phyloP scores from a whole-genome alignment of 2,888 invertebrate species.

The Drosophila merina region DNA sequence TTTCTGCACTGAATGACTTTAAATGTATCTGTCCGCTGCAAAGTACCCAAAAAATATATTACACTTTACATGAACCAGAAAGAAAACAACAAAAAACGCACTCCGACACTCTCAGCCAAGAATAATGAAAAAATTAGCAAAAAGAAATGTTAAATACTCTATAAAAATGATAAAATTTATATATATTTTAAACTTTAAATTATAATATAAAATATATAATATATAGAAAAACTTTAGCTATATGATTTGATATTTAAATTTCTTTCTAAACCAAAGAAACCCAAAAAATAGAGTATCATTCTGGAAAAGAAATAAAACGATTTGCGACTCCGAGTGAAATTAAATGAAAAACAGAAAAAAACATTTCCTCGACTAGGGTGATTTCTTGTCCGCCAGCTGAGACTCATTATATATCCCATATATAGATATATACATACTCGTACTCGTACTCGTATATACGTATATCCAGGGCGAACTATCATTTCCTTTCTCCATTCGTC shows the following conservation, averaged over 20 bases:
- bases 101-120: slow-evolving; percentile 6
- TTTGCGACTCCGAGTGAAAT: slow-evolving; percentile 52
- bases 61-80: slow-evolving; percentile 51
- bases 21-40: slow-evolving; percentile 67
- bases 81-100: slow-evolving; percentile 37
- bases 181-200: too few species aligned
- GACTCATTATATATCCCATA: slow-evolving; percentile 34
- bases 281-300: slow-evolving; percentile 5
- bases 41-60: slow-evolving; percentile 68
- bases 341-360: slow-evolving; percentile 51
- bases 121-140: slow-evolving; percentile 6
- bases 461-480: slow-evolving; percentile 24
- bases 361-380: slow-evolving; percentile 51
- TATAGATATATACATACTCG: slow-evolving; percentile 18
- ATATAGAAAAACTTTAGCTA: too few species aligned
- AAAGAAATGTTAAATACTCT: slow-evolving; percentile 21
- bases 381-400: slow-evolving; percentile 41
- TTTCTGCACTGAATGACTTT: slow-evolving; percentile 75
- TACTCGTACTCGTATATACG: slow-evolving; percentile 6
- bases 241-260: too few species aligned
- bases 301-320: slow-evolving; percentile 24
- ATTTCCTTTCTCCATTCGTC: slow-evolving; percentile 35
- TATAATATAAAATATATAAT: too few species aligned
- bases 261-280: too few species aligned
- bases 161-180: too few species aligned